phyloP scores from a whole-genome alignment of 2,888 invertebrate genomes.

The Minunthozetes semirufus region DNA sequence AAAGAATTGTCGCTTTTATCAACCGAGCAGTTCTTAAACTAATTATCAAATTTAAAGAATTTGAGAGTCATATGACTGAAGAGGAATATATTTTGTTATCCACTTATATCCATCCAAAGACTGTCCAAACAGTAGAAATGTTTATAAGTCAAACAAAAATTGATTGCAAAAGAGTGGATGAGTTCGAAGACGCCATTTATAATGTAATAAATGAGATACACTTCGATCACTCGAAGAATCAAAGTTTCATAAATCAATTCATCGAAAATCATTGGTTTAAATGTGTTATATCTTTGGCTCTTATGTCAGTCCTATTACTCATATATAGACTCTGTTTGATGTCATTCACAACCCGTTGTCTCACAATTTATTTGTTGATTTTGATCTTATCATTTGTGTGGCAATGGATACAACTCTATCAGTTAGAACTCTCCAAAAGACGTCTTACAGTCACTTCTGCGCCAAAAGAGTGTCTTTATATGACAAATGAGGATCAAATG shows the following conservation, averaged over 20 bases:
- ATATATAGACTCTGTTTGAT: constrained; percentile 2
- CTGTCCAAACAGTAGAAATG: not conserved
- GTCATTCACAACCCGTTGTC: not conserved
- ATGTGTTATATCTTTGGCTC: not conserved
- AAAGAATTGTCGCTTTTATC: not conserved
- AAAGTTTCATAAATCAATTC: not conserved
- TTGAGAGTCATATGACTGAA: not conserved
- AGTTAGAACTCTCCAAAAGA: not conserved
- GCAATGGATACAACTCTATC: constrained; percentile 24
- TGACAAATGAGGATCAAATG: not conserved
- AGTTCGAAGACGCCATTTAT: constrained; percentile 13
- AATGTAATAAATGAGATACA: not conserved
- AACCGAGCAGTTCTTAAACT: not conserved
- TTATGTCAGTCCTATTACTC: not conserved
- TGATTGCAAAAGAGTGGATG: constrained; percentile 6
- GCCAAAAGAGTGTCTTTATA: not conserved
- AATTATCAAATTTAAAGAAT: not conserved
- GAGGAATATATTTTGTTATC: not conserved
- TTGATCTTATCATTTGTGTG: not conserved
- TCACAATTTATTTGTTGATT: not conserved
- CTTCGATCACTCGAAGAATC: not conserved
- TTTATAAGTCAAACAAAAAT: not conserved
- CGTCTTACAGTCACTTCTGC: not conserved
- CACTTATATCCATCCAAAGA: not conserved
- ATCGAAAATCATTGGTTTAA: constrained; percentile 3